These are phyloP conservation scores for Pangasianodon gigas DNA, from an alignment of 2,113 vertebrate species.

Conservation along the genomic window DNA sequence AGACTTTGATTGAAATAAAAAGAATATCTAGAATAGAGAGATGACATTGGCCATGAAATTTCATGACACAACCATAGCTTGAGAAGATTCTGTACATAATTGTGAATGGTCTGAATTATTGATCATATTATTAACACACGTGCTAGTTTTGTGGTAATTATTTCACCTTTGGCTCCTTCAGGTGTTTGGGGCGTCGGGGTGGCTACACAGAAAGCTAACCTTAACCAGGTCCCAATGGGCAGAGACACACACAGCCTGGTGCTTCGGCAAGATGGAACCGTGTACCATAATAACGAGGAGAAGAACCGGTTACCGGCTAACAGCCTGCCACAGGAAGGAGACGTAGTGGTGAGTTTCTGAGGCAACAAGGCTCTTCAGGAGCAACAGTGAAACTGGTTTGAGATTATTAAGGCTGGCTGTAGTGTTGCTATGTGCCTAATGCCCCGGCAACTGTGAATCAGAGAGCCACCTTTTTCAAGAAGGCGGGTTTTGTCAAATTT, in stretches of 20 bases:
- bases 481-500: background rate
- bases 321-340: constrained; percentile 94
- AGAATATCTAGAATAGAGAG: background rate
- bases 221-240: constrained; percentile 95
- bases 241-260: constrained; percentile 91
- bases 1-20: background rate
- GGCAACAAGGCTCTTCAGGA: background rate
- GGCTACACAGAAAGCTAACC: constrained; percentile 95
- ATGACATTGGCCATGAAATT: background rate
- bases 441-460: background rate
- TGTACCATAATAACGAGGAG: constrained; percentile 96
- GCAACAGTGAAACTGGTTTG: background rate
- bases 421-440: background rate
- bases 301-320: constrained; percentile 95
- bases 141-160: background rate
- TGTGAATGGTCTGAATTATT: background rate
- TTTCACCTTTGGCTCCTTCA: constrained; percentile 63
- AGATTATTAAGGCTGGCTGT: background rate
- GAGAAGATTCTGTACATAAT: background rate
- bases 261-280: constrained; percentile 91
- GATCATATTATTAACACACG: background rate
- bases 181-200: constrained; percentile 97
- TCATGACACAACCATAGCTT: background rate
- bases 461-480: background rate
- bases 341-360: constrained; percentile 87